Conservation (phyloP, 2,888 invertebrate species). For the Cybosia mesomella region DNA sequence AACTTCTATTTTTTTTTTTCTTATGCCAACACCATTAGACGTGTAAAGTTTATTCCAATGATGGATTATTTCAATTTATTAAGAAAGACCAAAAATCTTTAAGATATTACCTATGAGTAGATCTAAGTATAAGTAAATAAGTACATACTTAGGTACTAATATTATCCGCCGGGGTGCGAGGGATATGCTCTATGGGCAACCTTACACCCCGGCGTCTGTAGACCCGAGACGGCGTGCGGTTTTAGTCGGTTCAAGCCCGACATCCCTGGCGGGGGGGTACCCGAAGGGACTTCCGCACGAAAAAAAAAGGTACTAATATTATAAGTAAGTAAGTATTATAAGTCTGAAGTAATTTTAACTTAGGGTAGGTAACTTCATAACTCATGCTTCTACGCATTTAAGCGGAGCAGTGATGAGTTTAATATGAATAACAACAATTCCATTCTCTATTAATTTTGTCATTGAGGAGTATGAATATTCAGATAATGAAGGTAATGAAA, state of each 20-base stretch:
- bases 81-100: not conserved
- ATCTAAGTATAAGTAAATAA: too few relatives aligned
- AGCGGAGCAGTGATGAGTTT: not conserved
- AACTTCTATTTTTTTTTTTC: too few relatives aligned
- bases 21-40: not conserved
- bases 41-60: not conserved
- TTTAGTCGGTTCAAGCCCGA: too few relatives aligned
- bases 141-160: too few relatives aligned
- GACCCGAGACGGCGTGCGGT: too few relatives aligned
- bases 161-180: not conserved
- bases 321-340: too few relatives aligned
- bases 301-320: too few relatives aligned
- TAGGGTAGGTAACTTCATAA: not conserved
- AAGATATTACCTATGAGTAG: not conserved
- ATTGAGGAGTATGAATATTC: not conserved
- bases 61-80: not conserved
- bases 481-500: not conserved
- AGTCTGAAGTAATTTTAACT: not conserved
- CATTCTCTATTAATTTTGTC: conserved; percentile 3
- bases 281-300: too few relatives aligned
- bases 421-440: not conserved
- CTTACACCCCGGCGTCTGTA: too few relatives aligned
- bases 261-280: too few relatives aligned
- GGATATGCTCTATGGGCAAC: too few relatives aligned
- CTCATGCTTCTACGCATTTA: not conserved